Evolutionary conservation across 2,113 vertebrate genomes (phyloP), one percentile per base, ranked within the genome.

Genomic region (Callipepla squamata): DNA sequence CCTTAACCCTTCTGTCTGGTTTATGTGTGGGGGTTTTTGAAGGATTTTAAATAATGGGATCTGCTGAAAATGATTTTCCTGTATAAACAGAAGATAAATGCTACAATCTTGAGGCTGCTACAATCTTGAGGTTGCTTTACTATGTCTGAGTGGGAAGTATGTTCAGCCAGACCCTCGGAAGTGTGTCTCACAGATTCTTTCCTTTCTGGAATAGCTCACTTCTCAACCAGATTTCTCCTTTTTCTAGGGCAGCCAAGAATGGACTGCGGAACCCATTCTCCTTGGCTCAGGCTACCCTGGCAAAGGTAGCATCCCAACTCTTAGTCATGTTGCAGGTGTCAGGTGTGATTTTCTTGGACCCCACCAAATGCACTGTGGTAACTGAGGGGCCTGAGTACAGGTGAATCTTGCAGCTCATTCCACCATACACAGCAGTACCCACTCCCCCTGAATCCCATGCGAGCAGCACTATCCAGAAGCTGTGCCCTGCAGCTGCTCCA

Each of bases 31-130:
- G 50, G 30, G 16, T 22, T 9, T 82, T 70, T 36, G 48, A 79
- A 92, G 44, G 84, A 81, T 95, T 90, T 85, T 65, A 90, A 93
- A 38, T 91, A 91, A 72, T 9, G 72, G 89, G 53, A 82, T 22
- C 66, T 89, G 44, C 87, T 94, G 84, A 89, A 95, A 95, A 84
- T 34, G 58, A 47, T 81, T 84, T 11, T 13, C 42, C 42, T 44
- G 13, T 45, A 73, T 51, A 92, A 94, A 80, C 65, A 65, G 87
- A 76, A 77, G 74, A 58, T 82, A 68, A 92, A 72, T 63, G 53
- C 87, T 34, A 30, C 47, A 67, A 50, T 26, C 76, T 22, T 2
- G 4, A n/a, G 75, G 36, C 80, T 61, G 50, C 23, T 90, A 16
- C 38, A 22, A 63, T 77, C 44, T 66, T 32, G 51, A 40, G 58